Conservation (phyloP, 2,797 vertebrate genomes). For the Danio albolineatus region DNA sequence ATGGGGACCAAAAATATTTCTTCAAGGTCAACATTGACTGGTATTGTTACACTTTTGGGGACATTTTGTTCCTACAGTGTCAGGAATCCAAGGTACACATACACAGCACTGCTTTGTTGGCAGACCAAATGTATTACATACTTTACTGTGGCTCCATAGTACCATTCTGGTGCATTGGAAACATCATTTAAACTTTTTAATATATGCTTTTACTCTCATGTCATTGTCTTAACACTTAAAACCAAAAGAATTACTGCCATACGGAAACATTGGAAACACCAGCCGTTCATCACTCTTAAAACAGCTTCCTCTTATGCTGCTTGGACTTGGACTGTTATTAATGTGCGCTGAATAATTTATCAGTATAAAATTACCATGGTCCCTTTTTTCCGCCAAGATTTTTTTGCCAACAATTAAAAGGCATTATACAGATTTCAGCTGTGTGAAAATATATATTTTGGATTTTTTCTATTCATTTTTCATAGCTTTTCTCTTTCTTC, state of each 20-base stretch:
- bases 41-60: too few species aligned
- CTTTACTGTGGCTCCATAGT: background rate
- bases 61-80: too few species aligned
- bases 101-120: background rate
- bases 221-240: conserved; percentile 31
- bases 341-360: conserved; percentile 86
- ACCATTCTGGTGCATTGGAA: background rate
- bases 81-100: too few species aligned
- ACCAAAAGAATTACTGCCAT: conserved; percentile 58
- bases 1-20: too few species aligned
- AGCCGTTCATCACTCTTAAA: conserved; percentile 80
- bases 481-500: conserved; percentile 41
- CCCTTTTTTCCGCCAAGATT: conserved; percentile 69
- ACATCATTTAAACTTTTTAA: conserved; percentile 16
- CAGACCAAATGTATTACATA: background rate
- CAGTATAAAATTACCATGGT: conserved; percentile 85
- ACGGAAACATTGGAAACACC: conserved; percentile 68
- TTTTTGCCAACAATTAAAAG: conserved; percentile 86
- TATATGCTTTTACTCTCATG: background rate
- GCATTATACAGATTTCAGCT: conserved; percentile 83
- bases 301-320: conserved; percentile 74
- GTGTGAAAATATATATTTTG: conserved; percentile 76
- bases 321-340: conserved; percentile 80
- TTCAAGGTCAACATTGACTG: too few species aligned
- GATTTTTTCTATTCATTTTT: conserved; percentile 58